phyloP scores from a whole-genome alignment of 2,113 vertebrate species.

The Plestiodon gilberti region DNA sequence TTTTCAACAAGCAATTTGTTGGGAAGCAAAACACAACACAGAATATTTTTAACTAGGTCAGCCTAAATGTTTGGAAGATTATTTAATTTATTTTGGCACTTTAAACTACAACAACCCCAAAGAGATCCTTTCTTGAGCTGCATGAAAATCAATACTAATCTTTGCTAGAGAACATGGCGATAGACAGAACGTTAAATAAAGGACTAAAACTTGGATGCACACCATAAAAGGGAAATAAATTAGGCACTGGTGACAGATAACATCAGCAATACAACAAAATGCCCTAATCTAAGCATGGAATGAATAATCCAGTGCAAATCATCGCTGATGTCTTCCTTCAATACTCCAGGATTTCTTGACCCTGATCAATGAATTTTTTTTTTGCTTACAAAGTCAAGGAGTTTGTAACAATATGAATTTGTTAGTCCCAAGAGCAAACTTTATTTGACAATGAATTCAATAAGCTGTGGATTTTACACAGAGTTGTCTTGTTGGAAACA shows the following conservation, averaged over 20 bases:
- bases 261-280: constrained; percentile 7
- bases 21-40: constrained; percentile 44
- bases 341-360: too few species aligned
- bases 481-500: background rate
- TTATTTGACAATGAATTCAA: background rate
- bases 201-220: constrained; percentile 5
- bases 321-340: too few species aligned
- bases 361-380: too few species aligned
- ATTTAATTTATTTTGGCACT: constrained; percentile 55
- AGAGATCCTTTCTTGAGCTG: constrained; percentile 33
- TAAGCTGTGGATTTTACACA: background rate
- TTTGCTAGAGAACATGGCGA: constrained; percentile 14
- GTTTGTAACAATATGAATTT: background rate
- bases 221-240: constrained; percentile 25
- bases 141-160: constrained; percentile 51
- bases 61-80: constrained; percentile 40
- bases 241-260: constrained; percentile 17
- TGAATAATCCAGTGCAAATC: background rate
- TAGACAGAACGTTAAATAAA: constrained; percentile 33
- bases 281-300: constrained; percentile 1
- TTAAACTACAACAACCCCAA: constrained; percentile 37
- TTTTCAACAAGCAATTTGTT: constrained; percentile 18
- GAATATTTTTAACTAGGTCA: constrained; percentile 55
- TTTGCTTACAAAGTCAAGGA: too few species aligned
- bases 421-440: too few species aligned